A percentile compares a stretch with the other conserved stretches of the same genome.
Conservation (phyloP, 2,888 invertebrate species). For the Cephonodes hylas region DNA sequence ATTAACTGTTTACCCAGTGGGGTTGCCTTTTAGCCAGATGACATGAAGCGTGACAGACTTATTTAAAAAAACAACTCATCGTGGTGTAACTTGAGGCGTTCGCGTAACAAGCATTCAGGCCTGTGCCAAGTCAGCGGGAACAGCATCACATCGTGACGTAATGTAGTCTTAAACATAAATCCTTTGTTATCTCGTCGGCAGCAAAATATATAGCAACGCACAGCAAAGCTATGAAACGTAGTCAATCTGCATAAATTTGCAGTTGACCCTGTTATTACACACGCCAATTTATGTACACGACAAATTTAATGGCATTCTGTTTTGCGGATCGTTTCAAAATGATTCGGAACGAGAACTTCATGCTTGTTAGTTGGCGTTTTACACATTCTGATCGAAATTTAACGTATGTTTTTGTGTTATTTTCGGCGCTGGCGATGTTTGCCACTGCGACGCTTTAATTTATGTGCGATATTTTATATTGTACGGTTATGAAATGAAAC, state of each 20-base stretch:
- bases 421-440: not conserved
- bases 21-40: too few species aligned
- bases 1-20: too few species aligned
- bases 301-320: conserved; percentile 45
- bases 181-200: conserved; percentile 52
- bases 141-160: conserved; percentile 38
- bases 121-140: conserved; percentile 25
- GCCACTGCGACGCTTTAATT: not conserved
- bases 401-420: not conserved
- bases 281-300: conserved; percentile 45
- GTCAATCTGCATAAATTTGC: conserved; percentile 72
- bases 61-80: too few species aligned
- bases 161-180: conserved; percentile 62
- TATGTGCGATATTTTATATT: not conserved
- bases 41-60: too few species aligned
- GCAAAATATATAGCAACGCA: conserved; percentile 54
- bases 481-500: not conserved
- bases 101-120: not conserved
- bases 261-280: conserved; percentile 65
- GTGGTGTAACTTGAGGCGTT: not conserved
- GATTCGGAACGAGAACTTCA: conserved; percentile 20
- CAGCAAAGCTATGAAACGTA: conserved; percentile 57
- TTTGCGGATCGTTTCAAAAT: conserved; percentile 38
- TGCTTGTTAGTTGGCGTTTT: conserved; percentile 1
- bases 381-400: not conserved